Base-by-base conservation (phyloP, 2,888 invertebrate species). In the Metacarcinus magister region DNA sequence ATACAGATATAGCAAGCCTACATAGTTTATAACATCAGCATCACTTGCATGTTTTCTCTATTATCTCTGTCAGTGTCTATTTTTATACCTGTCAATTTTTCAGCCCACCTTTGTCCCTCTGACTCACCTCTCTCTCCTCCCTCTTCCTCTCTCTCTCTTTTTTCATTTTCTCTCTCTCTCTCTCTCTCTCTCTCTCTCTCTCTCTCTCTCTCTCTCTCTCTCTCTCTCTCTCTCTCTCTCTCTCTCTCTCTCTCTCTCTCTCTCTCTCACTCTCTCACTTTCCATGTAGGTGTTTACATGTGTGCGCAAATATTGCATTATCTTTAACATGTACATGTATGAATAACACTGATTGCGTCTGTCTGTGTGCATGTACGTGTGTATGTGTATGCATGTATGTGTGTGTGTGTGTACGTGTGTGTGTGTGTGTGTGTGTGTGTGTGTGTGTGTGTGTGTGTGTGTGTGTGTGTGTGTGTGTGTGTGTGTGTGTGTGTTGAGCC, bases 151-250 rank as follows among this genome's bases (percentile, higher is more conserved):
- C 82, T 82, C 82, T 82, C 82, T 82, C 82, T 82, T 28, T 82
- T 28, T 82, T 28, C 54, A 8, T 13, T 54, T 19, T 0, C 54
- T 54, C 54, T 54, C 54, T 54, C 54, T 54, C 54, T 67, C 16
- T 67, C 67, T 67, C 4, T 7, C 67, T 67, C 67, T 67, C 67
- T 67, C 67, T 67, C 67, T 67, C 67, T 67, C 67, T 67, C 67
- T 67, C 67, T 67, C 67, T 67, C 67, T 67, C 67, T 67, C 67
- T 67, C 67, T 67, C 67, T 67, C 67, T 82, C 82, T 82, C 82
- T 82, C 82, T 82, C 82, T 82, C 82, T 82, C 82, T 82, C 82
- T 82, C 82, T 82, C 82, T 82, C 82, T 82, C 82, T 82, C 82
- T 82, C 82, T 82, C 82, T 82, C 82, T 82, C 82, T 82, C 82